Evolutionary conservation across 2,113 vertebrate species (phyloP).

Genomic region (Podarcis muralis): DNA sequence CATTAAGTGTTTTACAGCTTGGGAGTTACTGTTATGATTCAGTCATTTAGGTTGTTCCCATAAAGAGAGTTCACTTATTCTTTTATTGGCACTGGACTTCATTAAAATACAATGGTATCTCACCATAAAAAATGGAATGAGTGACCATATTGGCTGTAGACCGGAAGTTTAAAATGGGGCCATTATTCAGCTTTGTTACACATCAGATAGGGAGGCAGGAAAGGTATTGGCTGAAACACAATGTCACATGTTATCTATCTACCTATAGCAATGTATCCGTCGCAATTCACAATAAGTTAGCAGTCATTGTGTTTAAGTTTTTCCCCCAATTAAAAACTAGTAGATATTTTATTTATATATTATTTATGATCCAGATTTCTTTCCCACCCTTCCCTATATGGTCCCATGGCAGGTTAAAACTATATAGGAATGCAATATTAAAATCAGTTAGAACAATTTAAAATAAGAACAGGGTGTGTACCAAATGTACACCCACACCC

Average conservation of each 20-base stretch:
- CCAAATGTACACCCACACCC: no score
- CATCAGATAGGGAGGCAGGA: background rate
- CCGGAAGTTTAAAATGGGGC: background rate
- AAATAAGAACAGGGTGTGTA: no score
- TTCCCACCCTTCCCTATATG: background rate
- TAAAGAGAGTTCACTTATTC: background rate
- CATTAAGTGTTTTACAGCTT: background rate
- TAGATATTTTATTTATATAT: background rate
- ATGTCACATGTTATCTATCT: no score
- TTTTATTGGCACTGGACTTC: background rate
- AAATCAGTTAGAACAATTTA: no score
- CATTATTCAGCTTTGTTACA: background rate
- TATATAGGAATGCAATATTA: no score
- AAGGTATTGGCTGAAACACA: background rate
- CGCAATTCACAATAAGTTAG: background rate
- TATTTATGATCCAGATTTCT: background rate
- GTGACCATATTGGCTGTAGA: background rate
- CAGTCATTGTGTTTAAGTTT: background rate
- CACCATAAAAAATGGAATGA: background rate
- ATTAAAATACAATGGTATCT: background rate
- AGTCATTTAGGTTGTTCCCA: background rate
- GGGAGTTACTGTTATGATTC: background rate
- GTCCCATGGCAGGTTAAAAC: no score
- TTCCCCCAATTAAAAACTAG: background rate
- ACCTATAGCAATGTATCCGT: background rate